Base-by-base conservation (phyloP, 2,797 vertebrate genomes). In the Synanceia verrucosa region DNA sequence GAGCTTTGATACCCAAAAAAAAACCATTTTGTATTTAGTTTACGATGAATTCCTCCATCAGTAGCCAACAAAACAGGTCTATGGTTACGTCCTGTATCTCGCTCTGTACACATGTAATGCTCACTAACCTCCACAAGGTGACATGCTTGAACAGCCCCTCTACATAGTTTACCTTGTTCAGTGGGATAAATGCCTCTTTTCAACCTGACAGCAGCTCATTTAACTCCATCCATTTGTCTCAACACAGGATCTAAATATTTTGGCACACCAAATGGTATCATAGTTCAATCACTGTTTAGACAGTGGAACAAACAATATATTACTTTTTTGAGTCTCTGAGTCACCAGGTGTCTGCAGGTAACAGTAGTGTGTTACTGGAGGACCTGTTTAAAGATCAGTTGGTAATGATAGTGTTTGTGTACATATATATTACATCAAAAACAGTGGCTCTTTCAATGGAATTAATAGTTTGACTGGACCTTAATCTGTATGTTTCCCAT, bases 91-190 rank as follows among this genome's bases (percentile, higher is more conserved):
- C 24, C 6, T 28, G 34, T 23, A 10, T 26, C 14, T 1, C 23
- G 4, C 3, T 28, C 19, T 19, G 2, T 37, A 34, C 6, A 10
- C 36, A 28, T 82, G 79, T 48, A 74, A 60, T 80, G 57, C 23
- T 58, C 1, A 4, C 5, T 23, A 16, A 9, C 50, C 5, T 70
- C 88, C 93, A 94, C 87, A 67, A 33, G 90, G 66, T 44, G 88
- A 88, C 64, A 24, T 0, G 4, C 64, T 87, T 69, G 55, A 51
- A 70, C 61, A 50, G 2, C 23, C 61, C 1, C 6, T 59, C 24
- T 2, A 9, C 2, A 58, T 31, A 16, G 46, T 34, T 46, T 18
- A 6, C 12, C 2, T 7, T 14, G 9, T 19, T 31, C 6, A 2
- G 10, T 4, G 10, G 7, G 11, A 21, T n/a, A 3, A 43, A 4